Evolutionary conservation across 2,113 vertebrate genomes (phyloP), one percentile per base, ranked within the genome.

Genomic region (Excalfactoria chinensis): DNA sequence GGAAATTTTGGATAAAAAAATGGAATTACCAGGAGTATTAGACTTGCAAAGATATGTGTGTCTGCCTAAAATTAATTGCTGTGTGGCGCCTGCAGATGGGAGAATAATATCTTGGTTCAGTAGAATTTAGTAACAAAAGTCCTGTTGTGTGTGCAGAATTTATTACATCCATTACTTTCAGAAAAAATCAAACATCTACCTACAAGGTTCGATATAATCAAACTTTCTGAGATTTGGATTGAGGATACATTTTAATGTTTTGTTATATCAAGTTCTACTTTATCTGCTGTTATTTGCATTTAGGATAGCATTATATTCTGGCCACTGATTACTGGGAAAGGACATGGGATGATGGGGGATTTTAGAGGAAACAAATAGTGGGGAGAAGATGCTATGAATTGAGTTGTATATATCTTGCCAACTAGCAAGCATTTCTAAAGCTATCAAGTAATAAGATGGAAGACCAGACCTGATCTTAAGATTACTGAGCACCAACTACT

Each of bases 21-120:
- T 55, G 59, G 84, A 93, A 44, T 94, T 53, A 44, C 17, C 68
- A 46, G 74, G 6, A 86, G 30, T 78, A 44, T 34, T 78, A 28
- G 55, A 74, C 56, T 92, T 86, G 23, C 21, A 73, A 49, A 44
- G 51, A 67, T 88, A 25, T 68, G 6, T 60, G 40, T 56, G 43
- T 66, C 35, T 84, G 14, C 44, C 62, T 94, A 84, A 84, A 78
- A 93, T 90, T 89, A 93, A 40, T 80, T 60, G 30, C 66, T 84
- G 17, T 34, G 46, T 68, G 74, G 67, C 53, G 87, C 32, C 58
- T 75, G 40, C 92, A 78, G 91, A 89, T 87, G 40, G 87, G 77
- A 93, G 51, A 18, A 59, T 59, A 28, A 81, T 85, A 66, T 79
- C 43, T 70, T 79, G 9, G 3, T 78, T 81, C 40, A 76, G 0